Conservation (phyloP, 2,888 invertebrate species). For the Mythimna ferrago region DNA sequence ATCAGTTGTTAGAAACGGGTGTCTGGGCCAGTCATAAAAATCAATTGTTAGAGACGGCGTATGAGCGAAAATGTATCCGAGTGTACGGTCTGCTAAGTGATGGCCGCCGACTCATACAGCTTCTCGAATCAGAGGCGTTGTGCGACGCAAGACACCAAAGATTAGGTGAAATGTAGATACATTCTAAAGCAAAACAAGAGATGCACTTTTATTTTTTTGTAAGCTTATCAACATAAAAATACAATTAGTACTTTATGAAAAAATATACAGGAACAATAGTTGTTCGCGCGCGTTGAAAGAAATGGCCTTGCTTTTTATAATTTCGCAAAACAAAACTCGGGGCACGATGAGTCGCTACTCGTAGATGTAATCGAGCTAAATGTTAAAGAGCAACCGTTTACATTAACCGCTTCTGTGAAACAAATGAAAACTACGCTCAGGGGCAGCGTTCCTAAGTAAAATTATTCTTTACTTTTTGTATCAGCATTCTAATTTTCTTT, state of each 20-base stretch:
- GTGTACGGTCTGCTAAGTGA: not conserved
- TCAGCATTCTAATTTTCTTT: constrained; percentile 59
- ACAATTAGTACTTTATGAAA: constrained; percentile 16
- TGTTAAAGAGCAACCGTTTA: constrained; percentile 82
- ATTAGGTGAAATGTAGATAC: not conserved
- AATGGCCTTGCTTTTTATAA: constrained; percentile 65
- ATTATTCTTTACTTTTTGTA: constrained; percentile 72
- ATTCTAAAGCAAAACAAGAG: constrained; percentile 5
- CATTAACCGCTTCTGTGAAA: constrained; percentile 85
- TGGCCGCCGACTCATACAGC: not conserved
- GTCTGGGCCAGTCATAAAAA: constrained; percentile 27
- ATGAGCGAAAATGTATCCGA: constrained; percentile 6
- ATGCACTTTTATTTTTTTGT: constrained; percentile 40
- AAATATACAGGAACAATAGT: constrained; percentile 49
- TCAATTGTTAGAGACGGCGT: constrained; percentile 6
- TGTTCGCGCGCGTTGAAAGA: constrained; percentile 44
- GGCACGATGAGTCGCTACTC: constrained; percentile 68
- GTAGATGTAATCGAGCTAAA: constrained; percentile 82
- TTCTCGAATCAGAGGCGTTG: not conserved
- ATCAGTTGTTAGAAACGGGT: constrained; percentile 24
- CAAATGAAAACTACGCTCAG: constrained; percentile 84
- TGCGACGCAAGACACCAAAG: constrained; percentile 1
- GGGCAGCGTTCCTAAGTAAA: constrained; percentile 74
- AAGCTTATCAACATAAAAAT: constrained; percentile 42
- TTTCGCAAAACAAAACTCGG: constrained; percentile 70